phyloP scores from a whole-genome alignment of 1,140 invertebrate genomes.

The Tachypleus tridentatus region DNA sequence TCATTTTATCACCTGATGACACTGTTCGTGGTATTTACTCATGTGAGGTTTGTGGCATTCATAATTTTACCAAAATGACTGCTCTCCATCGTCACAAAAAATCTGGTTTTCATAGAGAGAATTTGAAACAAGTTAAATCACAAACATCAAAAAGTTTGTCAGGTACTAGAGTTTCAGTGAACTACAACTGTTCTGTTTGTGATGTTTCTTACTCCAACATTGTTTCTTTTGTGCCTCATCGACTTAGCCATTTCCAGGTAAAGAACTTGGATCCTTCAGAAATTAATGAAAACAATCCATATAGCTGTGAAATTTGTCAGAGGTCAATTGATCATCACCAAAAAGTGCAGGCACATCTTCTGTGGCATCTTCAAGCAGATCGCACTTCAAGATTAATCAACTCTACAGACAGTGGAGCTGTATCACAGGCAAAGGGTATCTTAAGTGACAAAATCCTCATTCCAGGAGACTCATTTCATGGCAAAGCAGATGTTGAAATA shows the following conservation, averaged over 20 bases:
- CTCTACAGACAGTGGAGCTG: neutral
- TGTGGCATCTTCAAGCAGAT: constrained; percentile 14
- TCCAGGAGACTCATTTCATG: neutral
- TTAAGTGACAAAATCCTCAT: neutral
- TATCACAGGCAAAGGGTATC: neutral
- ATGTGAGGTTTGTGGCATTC: constrained; percentile 14
- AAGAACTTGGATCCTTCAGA: constrained; percentile 8
- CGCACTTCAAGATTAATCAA: constrained; percentile 1
- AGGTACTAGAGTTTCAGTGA: too few relatives aligned
- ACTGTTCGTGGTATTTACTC: constrained; percentile 4
- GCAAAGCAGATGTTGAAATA: constrained; percentile 8
- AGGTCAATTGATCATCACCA: constrained; percentile 8
- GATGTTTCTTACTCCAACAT: neutral
- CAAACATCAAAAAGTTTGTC: too few relatives aligned
- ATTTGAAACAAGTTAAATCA: too few relatives aligned
- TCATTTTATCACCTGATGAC: neutral
- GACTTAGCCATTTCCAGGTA: constrained; percentile 14
- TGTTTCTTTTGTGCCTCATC: constrained; percentile 18
- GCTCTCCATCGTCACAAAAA: constrained; percentile 10
- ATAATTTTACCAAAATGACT: constrained; percentile 10
- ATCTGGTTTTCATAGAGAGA: constrained; percentile 9
- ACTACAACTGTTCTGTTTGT: too few relatives aligned
- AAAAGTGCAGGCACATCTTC: constrained; percentile 15
- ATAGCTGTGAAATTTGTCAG: constrained; percentile 18
- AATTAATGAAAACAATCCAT: constrained; percentile 10